Evolutionary conservation across 2,888 invertebrate genomes (phyloP).

Genomic region (Philonicus albiceps): DNA sequence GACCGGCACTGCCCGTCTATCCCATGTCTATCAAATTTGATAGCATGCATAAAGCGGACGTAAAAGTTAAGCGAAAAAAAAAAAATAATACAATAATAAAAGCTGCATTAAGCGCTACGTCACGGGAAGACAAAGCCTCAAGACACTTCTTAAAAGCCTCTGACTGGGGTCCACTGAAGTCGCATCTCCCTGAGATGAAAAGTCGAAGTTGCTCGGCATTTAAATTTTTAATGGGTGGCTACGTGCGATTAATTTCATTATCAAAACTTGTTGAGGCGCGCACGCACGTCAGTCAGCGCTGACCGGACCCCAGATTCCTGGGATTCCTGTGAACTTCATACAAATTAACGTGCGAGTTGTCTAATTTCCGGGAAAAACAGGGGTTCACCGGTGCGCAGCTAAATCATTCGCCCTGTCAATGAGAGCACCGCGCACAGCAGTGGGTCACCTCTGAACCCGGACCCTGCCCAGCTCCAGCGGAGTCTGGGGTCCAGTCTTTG

Average conservation of each 20-base stretch:
- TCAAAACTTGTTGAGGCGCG: background rate
- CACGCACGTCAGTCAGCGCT: background rate
- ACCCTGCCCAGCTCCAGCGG: background rate
- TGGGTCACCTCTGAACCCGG: conserved; percentile 8
- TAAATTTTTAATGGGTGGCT: conserved; percentile 28
- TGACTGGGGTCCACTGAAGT: background rate
- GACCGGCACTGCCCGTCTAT: background rate
- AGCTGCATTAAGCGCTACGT: conserved; percentile 23
- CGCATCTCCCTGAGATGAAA: background rate
- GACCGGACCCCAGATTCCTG: background rate
- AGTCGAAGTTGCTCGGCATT: background rate
- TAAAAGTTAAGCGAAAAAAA: conserved; percentile 14
- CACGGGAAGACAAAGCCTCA: conserved; percentile 22
- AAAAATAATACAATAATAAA: background rate
- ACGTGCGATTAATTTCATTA: conserved; percentile 35
- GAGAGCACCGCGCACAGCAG: conserved; percentile 22
- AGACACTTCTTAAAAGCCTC: background rate
- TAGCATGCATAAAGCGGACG: conserved; percentile 13
- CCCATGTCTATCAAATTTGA: conserved; percentile 33
- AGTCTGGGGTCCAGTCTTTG: background rate
- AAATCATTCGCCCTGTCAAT: conserved; percentile 30
- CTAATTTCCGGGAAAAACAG: conserved; percentile 10
- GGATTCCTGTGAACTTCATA: conserved; percentile 14
- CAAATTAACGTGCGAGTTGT: conserved; percentile 19
- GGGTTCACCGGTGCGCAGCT: background rate